These are phyloP conservation scores for Pogoniulus pusillus DNA, from an alignment of 2,797 vertebrate species.

Conservation along the genomic window DNA sequence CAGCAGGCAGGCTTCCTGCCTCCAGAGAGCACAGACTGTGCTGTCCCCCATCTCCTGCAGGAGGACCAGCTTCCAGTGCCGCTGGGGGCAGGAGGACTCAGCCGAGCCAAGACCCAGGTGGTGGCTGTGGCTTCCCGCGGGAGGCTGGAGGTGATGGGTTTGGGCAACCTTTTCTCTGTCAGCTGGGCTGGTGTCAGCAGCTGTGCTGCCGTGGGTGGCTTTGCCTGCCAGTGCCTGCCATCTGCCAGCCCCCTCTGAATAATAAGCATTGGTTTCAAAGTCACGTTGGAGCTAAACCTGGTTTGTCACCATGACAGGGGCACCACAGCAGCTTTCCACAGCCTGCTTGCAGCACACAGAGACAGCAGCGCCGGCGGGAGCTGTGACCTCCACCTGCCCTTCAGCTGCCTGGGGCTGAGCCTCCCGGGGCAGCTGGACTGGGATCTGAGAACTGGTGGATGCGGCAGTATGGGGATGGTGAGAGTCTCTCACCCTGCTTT, in stretches of 20 bases:
- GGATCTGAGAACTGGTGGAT: not conserved
- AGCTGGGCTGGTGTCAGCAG: fast-evolving
- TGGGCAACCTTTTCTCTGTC: not conserved
- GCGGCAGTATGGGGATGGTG: fast-evolving
- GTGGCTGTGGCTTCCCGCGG: not conserved
- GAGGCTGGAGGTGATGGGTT: not conserved
- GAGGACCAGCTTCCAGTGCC: not conserved
- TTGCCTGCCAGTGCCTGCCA: fast-evolving
- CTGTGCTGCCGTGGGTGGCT: not conserved
- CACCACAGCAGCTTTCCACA: not conserved
- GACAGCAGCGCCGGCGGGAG: fast-evolving
- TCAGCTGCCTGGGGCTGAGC: not conserved
- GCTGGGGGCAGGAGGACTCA: fast-evolving
- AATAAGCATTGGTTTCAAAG: not conserved
- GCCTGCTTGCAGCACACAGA: not conserved
- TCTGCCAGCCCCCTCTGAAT: not conserved
- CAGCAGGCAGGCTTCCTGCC: not conserved
- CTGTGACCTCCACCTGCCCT: not conserved
- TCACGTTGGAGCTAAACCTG: not conserved
- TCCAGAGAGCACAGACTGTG: fast-evolving
- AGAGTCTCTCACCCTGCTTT: not conserved
- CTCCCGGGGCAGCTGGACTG: not conserved
- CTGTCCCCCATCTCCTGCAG: not conserved
- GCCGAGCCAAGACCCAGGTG: not conserved
- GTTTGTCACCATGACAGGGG: not conserved